Evolutionary conservation across 1,140 invertebrate genomes (phyloP).

Genomic region (Acyrthosiphon pisum): DNA sequence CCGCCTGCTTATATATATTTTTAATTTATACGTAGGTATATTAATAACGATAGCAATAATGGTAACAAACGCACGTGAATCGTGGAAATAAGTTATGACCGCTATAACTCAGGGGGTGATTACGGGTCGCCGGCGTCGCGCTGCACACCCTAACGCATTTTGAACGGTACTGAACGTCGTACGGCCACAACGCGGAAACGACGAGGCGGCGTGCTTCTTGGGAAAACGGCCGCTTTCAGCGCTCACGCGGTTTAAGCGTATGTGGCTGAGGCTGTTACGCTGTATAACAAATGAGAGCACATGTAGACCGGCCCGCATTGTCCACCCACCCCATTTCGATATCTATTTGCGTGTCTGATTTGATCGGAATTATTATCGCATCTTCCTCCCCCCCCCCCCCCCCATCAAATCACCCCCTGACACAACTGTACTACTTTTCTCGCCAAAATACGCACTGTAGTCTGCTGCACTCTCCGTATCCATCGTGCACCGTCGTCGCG

Average conservation of each 20-base stretch:
- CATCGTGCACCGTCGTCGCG: neutral
- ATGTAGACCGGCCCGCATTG: neutral
- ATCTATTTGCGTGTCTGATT: neutral
- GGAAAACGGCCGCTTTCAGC: neutral
- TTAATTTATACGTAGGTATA: too few relatives aligned
- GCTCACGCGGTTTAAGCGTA: conserved; percentile 19
- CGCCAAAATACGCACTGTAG: neutral
- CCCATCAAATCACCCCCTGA: neutral
- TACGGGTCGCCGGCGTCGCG: neutral
- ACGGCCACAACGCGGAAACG: neutral
- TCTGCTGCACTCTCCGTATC: too few relatives aligned
- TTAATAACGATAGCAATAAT: too few relatives aligned
- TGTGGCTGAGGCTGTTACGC: neutral
- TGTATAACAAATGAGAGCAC: neutral
- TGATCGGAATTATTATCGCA: neutral
- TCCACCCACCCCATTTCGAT: neutral
- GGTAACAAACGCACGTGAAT: too few relatives aligned
- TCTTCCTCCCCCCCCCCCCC: neutral
- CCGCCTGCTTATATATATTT: neutral
- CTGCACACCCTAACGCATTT: conserved; percentile 35
- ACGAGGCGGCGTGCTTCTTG: neutral
- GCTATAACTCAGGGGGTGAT: neutral
- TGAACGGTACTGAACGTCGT: conserved; percentile 31
- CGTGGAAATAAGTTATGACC: neutral
- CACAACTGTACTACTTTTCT: neutral